Conservation (phyloP, 2,888 invertebrate genomes). For the Pyrocoelia pectoralis region DNA sequence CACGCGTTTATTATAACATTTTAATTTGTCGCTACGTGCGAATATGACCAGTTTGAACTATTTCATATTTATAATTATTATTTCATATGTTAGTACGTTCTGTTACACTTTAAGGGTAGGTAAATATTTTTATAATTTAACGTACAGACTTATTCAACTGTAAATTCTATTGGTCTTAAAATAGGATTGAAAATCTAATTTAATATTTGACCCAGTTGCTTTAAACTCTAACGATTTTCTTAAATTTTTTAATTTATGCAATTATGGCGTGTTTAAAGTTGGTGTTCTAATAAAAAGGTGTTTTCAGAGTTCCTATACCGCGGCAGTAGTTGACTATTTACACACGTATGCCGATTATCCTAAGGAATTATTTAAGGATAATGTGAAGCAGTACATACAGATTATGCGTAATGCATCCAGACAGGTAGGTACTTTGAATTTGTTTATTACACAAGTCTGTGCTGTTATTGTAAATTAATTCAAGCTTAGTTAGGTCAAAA, state of each 20-base stretch:
- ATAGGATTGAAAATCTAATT: conserved; percentile 10
- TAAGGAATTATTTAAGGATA: conserved; percentile 15
- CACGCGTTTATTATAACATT: no score
- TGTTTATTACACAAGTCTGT: background rate
- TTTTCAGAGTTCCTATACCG: conserved; percentile 30
- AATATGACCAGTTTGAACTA: no score
- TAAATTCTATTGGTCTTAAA: conserved; percentile 5
- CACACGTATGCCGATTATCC: conserved; percentile 12
- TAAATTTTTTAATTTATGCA: background rate
- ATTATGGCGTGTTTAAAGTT: background rate
- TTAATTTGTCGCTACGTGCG: no score
- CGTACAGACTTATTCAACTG: background rate
- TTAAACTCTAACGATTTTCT: background rate
- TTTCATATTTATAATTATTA: no score
- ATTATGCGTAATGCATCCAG: conserved; percentile 27
- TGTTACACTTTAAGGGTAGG: no score
- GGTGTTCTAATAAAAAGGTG: conserved; percentile 6
- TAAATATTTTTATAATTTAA: no score
- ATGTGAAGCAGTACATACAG: conserved; percentile 24
- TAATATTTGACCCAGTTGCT: background rate
- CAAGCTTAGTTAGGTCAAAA: no score
- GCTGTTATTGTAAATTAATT: background rate
- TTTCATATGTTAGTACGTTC: no score
- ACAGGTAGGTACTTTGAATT: conserved; percentile 16
- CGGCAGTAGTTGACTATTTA: conserved; percentile 31